Percentiles rank a stretch among this genome's conserved stretches.
Conservation (phyloP, 1,140 invertebrate genomes). For the Trachelipus rathkii region DNA sequence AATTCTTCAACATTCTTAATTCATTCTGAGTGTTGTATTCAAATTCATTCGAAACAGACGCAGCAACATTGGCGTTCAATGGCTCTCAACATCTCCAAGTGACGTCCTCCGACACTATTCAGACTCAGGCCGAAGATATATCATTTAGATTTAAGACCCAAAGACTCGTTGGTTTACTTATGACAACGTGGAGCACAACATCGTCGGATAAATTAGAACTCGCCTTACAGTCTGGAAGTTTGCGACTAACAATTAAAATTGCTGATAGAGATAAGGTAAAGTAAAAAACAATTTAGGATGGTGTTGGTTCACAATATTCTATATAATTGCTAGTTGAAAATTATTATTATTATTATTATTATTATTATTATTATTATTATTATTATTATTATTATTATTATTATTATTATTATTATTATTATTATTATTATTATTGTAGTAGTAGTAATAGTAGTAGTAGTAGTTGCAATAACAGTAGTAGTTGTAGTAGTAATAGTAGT, state of each 20-base stretch:
- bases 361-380: too few relatives aligned
- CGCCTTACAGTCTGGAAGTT: constrained; percentile 71
- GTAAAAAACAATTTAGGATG: too few relatives aligned
- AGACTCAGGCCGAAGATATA: constrained; percentile 88
- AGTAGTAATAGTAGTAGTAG: too few relatives aligned
- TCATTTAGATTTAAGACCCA: constrained; percentile 80
- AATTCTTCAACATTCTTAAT: not conserved
- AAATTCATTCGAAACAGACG: constrained; percentile 58
- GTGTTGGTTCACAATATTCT: too few relatives aligned
- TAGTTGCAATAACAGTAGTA: too few relatives aligned
- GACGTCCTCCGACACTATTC: constrained; percentile 69
- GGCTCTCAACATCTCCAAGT: constrained; percentile 80
- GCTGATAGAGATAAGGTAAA: constrained; percentile 51
- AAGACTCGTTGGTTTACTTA: constrained; percentile 58
- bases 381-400: too few relatives aligned
- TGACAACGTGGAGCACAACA: constrained; percentile 47
- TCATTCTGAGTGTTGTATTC: not conserved
- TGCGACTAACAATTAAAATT: constrained; percentile 73
- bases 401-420: too few relatives aligned
- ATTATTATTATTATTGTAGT: too few relatives aligned
- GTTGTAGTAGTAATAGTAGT: too few relatives aligned
- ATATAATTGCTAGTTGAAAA: too few relatives aligned
- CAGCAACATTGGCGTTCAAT: constrained; percentile 80
- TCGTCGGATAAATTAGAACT: constrained; percentile 74
- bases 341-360: too few relatives aligned